phyloP scores from a whole-genome alignment of 2,888 invertebrate species.

The Tenthredo notha region DNA sequence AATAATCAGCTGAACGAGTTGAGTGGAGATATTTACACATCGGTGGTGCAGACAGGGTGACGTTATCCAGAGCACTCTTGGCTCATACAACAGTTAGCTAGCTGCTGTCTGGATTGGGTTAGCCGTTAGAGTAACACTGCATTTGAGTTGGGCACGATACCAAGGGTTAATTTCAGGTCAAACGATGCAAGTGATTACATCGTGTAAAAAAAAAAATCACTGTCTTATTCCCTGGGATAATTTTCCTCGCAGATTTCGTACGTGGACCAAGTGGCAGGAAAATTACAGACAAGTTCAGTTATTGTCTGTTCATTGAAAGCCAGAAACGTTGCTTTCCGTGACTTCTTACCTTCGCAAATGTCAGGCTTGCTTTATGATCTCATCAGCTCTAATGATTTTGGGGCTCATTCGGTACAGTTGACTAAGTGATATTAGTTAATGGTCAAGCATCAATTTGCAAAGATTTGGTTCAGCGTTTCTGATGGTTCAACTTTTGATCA shows the following conservation, averaged over 20 bases:
- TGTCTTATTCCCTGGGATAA: not conserved
- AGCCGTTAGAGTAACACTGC: not conserved
- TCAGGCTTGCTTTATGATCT: not conserved
- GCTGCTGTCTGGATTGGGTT: slow-evolving; percentile 3
- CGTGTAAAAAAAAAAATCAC: not conserved
- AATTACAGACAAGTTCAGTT: not conserved
- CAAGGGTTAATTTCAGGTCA: slow-evolving; percentile 6
- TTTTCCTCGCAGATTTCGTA: not conserved
- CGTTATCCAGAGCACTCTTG: slow-evolving; percentile 43
- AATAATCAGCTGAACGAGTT: slow-evolving; percentile 47
- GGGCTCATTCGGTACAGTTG: not conserved
- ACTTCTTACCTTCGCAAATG: not conserved
- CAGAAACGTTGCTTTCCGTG: not conserved
- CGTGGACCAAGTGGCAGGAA: not conserved
- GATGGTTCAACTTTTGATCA: not conserved
- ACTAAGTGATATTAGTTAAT: not conserved
- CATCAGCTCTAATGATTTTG: not conserved
- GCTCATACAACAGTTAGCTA: not conserved
- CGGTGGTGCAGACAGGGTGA: slow-evolving; percentile 24
- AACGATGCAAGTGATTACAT: not conserved
- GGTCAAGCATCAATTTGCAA: not conserved
- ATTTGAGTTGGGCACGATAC: not conserved
- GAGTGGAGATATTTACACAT: slow-evolving; percentile 42
- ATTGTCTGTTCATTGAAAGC: not conserved
- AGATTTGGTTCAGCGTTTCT: not conserved